Evolutionary conservation across 1,140 invertebrate genomes (phyloP).

Genomic region (Micrasema longulum): DNA sequence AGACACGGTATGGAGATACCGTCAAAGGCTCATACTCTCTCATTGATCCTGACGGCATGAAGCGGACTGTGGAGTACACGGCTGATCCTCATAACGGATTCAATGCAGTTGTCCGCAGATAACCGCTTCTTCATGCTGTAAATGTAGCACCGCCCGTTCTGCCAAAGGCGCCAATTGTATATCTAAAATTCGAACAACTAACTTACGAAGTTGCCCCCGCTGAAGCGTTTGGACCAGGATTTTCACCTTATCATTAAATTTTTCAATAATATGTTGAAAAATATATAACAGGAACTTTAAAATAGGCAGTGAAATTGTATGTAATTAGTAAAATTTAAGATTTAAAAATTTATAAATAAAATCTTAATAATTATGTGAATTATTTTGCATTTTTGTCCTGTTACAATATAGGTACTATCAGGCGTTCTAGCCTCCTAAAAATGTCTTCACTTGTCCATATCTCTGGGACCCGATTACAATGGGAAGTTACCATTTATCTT

Average conservation of each 20-base stretch:
- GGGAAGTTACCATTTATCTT: too few relatives aligned
- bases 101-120: conserved; percentile 67
- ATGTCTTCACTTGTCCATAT: too few relatives aligned
- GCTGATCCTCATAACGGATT: conserved; percentile 69
- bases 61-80: conserved; percentile 75
- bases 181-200: conserved; percentile 5
- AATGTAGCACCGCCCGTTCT: conserved; percentile 23
- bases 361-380: too few relatives aligned
- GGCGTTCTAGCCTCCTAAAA: too few relatives aligned
- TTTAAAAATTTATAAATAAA: too few relatives aligned
- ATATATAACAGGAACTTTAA: not conserved
- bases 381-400: too few relatives aligned
- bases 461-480: too few relatives aligned
- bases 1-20: conserved; percentile 71
- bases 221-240: conserved; percentile 37
- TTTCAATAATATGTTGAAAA: too few relatives aligned
- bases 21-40: conserved; percentile 75
- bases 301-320: too few relatives aligned
- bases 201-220: conserved; percentile 20
- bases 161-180: conserved; percentile 36
- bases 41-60: conserved; percentile 74
- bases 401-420: too few relatives aligned
- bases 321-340: too few relatives aligned
- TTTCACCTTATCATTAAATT: conserved; percentile 34
- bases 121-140: conserved; percentile 57